These are phyloP conservation scores for Brachionus koreanus DNA, from an alignment of 1,140 invertebrate genomes.

Conservation along the genomic window DNA sequence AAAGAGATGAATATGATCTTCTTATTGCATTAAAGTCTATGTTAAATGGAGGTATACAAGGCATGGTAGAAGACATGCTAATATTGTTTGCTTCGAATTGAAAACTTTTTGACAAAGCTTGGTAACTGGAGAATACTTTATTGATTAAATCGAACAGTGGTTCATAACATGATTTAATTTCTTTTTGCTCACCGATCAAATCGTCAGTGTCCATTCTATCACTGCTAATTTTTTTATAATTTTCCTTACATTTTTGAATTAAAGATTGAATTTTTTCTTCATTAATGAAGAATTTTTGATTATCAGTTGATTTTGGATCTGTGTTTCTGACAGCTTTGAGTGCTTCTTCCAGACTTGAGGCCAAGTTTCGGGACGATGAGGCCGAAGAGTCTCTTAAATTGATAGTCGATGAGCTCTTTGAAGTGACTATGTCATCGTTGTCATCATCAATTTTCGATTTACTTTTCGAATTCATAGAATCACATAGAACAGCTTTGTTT, in stretches of 20 bases:
- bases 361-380: neutral
- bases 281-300: neutral
- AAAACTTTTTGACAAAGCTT: neutral
- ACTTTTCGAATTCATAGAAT: constrained; percentile 68
- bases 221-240: neutral
- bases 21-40: constrained; percentile 63
- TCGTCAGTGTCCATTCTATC: constrained; percentile 33
- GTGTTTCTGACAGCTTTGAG: neutral
- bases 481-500: constrained; percentile 75
- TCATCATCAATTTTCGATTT: constrained; percentile 39
- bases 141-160: neutral
- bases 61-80: neutral
- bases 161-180: constrained; percentile 44
- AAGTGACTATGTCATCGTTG: constrained; percentile 39
- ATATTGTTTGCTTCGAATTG: neutral
- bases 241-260: constrained; percentile 29
- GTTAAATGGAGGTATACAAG: constrained; percentile 45
- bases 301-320: neutral
- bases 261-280: neutral
- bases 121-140: neutral
- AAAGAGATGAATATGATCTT: constrained; percentile 65
- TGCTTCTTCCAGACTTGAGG: neutral
- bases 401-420: constrained; percentile 32
- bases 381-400: constrained; percentile 11
- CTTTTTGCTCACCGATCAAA: constrained; percentile 48